Conservation (phyloP, 2,797 vertebrate species). For the Taenioides sp. region DNA sequence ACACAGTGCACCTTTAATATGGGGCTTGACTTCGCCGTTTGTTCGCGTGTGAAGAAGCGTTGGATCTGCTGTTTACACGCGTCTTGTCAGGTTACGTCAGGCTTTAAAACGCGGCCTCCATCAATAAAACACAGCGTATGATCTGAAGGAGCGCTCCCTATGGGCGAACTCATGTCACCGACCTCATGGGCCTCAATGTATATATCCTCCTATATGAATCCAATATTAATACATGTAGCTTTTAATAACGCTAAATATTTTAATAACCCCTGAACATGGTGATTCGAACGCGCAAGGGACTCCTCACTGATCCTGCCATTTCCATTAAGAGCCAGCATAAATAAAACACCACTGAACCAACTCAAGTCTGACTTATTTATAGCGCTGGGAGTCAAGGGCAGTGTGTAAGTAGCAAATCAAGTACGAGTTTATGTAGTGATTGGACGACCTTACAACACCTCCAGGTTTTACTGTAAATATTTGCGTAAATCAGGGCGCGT, state of each 20-base stretch:
- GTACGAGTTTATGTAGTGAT: conserved; percentile 9
- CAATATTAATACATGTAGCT: background rate
- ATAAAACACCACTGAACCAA: conserved; percentile 4
- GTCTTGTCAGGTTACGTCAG: background rate
- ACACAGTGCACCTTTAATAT: too few relatives aligned
- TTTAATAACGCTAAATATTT: conserved; percentile 10
- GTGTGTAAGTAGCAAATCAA: background rate
- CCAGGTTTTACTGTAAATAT: background rate
- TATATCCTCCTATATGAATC: background rate
- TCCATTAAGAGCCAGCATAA: conserved; percentile 4
- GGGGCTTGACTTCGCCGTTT: too few relatives aligned
- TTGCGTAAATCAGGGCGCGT: background rate
- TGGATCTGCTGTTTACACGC: background rate
- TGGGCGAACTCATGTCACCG: background rate
- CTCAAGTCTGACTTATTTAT: conserved; percentile 8
- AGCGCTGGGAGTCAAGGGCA: background rate
- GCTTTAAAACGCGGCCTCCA: background rate
- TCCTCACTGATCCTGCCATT: background rate
- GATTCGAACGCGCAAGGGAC: conserved; percentile 4
- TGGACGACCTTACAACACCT: background rate
- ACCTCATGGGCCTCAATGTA: background rate
- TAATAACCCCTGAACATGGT: background rate
- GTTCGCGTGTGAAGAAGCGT: too few relatives aligned
- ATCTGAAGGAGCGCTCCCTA: background rate
- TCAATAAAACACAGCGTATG: background rate